Base-by-base conservation (phyloP, 92 coral and sea anemone genomes). In the Umimayanthus kanabou region DNA sequence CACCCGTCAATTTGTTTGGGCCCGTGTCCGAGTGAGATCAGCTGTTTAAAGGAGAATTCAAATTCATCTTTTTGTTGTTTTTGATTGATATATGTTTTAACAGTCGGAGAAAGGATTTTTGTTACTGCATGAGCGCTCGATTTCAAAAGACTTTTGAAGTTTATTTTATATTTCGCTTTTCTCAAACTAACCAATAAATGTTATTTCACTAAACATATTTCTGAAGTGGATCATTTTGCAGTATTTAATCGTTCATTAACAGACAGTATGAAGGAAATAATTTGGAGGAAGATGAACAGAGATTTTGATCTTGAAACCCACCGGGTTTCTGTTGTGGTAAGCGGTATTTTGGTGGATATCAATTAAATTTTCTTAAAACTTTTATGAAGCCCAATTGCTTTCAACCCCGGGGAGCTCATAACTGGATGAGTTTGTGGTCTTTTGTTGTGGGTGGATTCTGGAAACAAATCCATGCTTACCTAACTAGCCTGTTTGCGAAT, bases 1-100 rank as follows among this genome's bases (percentile, higher is more conserved):
- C 6, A 37, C 57, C 73, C 53, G 20, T 43, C 71, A 81, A 55
- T 26, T 81, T 80, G 45, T 57, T 75, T 75, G 79, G 45, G 9
- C 45, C 69, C 26, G 14, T 75, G 47, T 39, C 47, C 25, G 47
- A 15, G 26, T 15, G 4, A 37, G 15, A 18, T 73, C 33, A 73
- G 77, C 22, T 73, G 43, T 73, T 73, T 2, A 75, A 75, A 39
- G 47, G 13, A 13, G 25, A 33, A 33, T 75, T n/a, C 53, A 29
- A 29, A 18, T 15, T 75, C 23, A 9, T 75, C 2, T 39, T 18
- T 39, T 45, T 75, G 9, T 33, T 39, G 26, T 39, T 75, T 39
- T 42, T 61, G 69, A 22, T 6, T 75, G 20, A 75, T 39, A 2
- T 39, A 45, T 75, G 45, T 39, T 37, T 75, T 75, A 13, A 73